Conservation (phyloP, 2,797 vertebrate genomes). For the Clarias pachynema region DNA sequence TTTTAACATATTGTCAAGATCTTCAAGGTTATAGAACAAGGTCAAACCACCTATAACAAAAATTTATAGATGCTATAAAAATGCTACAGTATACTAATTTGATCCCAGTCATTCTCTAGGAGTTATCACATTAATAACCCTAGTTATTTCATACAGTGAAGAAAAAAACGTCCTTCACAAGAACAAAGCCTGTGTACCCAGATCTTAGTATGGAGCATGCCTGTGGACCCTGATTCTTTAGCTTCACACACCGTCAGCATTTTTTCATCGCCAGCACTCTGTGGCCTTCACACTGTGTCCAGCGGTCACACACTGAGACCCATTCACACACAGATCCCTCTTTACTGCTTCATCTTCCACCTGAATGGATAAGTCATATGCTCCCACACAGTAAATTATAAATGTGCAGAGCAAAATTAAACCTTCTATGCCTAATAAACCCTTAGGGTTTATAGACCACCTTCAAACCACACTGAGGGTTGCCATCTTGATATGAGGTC, state of each 20-base stretch:
- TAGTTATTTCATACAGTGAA: background rate
- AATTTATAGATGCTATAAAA: background rate
- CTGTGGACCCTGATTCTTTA: conserved; percentile 30
- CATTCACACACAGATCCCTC: conserved; percentile 16
- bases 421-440: conserved; percentile 32
- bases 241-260: conserved; percentile 39
- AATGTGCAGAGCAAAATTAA: conserved; percentile 36
- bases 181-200: background rate
- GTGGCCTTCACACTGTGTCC: conserved; percentile 38
- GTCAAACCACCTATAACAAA: background rate
- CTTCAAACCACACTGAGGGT: background rate
- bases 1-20: background rate
- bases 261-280: conserved; percentile 29
- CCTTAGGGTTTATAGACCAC: background rate
- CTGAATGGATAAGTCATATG: conserved; percentile 41
- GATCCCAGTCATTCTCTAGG: conserved; percentile 13
- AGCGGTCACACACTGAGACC: conserved; percentile 37
- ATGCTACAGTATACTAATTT: conserved; percentile 5
- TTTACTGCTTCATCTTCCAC: conserved; percentile 15
- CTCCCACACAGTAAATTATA: conserved; percentile 18
- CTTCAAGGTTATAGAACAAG: background rate
- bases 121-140: background rate
- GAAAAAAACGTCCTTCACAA: background rate
- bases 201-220: conserved; percentile 7
- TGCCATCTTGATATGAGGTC: conserved; percentile 13